Conservation (phyloP, 2,797 vertebrate genomes). For the Pangasius djambal region DNA sequence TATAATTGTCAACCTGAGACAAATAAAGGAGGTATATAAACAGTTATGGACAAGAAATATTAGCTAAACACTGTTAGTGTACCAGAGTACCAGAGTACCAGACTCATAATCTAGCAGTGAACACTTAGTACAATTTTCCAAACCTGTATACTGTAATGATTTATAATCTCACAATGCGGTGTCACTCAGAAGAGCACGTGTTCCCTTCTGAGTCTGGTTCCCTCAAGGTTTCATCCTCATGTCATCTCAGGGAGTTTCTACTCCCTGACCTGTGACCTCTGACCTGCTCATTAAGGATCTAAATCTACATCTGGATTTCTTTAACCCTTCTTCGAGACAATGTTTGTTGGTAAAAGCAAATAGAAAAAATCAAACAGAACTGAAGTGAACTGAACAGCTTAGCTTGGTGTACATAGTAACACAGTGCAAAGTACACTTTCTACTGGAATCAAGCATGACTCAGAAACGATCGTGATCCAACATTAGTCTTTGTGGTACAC, state of each 20-base stretch:
- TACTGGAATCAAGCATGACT: background rate
- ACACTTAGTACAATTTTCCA: background rate
- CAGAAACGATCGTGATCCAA: background rate
- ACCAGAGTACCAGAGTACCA: too few species aligned
- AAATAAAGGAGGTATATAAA: background rate
- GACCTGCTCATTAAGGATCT: background rate
- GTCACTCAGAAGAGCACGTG: background rate
- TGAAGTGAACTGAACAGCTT: background rate
- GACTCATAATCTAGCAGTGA: background rate
- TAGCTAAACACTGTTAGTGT: background rate
- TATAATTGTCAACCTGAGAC: background rate
- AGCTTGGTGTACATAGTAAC: background rate
- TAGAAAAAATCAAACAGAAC: background rate
- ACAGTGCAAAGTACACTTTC: background rate
- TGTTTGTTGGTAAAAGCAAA: background rate
- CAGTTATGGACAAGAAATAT: background rate
- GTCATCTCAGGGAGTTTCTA: background rate
- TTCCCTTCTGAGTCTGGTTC: background rate
- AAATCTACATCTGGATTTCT: background rate
- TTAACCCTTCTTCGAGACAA: background rate
- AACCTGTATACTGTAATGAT: background rate
- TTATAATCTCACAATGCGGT: background rate
- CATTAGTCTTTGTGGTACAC: background rate
- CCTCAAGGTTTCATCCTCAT: background rate
- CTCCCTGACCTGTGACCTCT: background rate